These are phyloP conservation scores for Ormyrus rosae DNA, from an alignment of 2,888 invertebrate species.

Conservation along the genomic window DNA sequence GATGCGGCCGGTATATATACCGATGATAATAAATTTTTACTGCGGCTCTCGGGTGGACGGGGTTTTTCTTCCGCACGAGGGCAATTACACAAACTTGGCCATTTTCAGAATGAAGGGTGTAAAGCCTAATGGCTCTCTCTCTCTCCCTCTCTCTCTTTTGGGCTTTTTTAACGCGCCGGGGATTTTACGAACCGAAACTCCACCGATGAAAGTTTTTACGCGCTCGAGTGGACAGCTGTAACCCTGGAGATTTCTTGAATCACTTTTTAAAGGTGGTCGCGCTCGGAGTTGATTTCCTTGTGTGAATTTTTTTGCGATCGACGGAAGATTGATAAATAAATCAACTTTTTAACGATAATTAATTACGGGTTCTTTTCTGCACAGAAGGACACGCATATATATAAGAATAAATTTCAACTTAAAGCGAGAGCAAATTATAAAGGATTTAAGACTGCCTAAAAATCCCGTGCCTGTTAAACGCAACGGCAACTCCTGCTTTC, in stretches of 20 bases:
- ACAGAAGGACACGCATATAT: no score
- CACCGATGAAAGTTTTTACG: not conserved
- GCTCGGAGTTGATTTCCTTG: no score
- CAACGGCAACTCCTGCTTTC: not conserved
- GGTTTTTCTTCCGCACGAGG: not conserved
- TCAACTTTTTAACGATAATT: no score
- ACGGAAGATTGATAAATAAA: no score
- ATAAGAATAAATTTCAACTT: no score
- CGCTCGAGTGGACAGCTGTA: not conserved
- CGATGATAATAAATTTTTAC: constrained; percentile 36
- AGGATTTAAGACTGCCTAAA: no score
- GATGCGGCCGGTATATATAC: not conserved
- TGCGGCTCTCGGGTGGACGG: not conserved
- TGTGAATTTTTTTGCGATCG: no score
- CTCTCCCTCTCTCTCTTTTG: not conserved
- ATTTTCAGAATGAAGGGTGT: constrained; percentile 28
- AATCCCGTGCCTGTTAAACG: no score
- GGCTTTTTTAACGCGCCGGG: not conserved
- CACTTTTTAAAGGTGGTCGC: no score
- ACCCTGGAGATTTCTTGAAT: no score
- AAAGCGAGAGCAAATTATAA: no score
- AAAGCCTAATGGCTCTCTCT: constrained; percentile 13
- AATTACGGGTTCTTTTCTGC: no score
- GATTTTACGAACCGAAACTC: not conserved
- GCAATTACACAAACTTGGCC: not conserved